phyloP scores from a whole-genome alignment of 2,113 vertebrate species.

The Corythoichthys haematopterus region DNA sequence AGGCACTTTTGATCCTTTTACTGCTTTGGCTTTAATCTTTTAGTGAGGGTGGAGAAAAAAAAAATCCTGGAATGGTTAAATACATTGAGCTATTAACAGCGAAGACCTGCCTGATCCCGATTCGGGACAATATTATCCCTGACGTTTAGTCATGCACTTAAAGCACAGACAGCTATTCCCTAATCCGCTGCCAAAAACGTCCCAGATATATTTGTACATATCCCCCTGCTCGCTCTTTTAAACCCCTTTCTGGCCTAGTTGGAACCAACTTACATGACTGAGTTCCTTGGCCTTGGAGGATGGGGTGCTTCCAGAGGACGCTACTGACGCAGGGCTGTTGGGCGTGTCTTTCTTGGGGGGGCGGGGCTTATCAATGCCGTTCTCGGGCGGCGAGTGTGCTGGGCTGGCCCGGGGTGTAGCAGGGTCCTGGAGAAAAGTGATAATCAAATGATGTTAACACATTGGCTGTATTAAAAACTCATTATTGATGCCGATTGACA shows the following conservation, averaged over 20 bases:
- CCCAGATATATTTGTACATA: conserved; percentile 55
- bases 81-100: conserved; percentile 70
- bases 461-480: too few relatives aligned
- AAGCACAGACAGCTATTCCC: conserved; percentile 65
- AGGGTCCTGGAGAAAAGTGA: conserved; percentile 78
- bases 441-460: too few relatives aligned
- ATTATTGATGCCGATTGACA: too few relatives aligned
- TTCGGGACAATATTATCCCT: conserved; percentile 71
- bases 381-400: conserved; percentile 92
- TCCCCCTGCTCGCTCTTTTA: conserved; percentile 50
- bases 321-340: conserved; percentile 93
- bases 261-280: conserved; percentile 82
- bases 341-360: conserved; percentile 96
- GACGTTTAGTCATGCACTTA: conserved; percentile 73
- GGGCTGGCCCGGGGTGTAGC: conserved; percentile 93
- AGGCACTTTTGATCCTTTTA: conserved; percentile 66
- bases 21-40: conserved; percentile 71
- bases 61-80: conserved; percentile 68
- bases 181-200: conserved; percentile 62
- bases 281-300: conserved; percentile 99
- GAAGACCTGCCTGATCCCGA: conserved; percentile 69
- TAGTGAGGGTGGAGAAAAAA: conserved; percentile 47
- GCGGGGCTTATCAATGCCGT: conserved; percentile 93
- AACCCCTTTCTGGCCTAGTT: conserved; percentile 51
- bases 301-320: conserved; percentile 96